Evolutionary conservation across 2,888 invertebrate species (phyloP), one percentile per base, ranked within the genome.

Genomic region (Galeruca laticollis): DNA sequence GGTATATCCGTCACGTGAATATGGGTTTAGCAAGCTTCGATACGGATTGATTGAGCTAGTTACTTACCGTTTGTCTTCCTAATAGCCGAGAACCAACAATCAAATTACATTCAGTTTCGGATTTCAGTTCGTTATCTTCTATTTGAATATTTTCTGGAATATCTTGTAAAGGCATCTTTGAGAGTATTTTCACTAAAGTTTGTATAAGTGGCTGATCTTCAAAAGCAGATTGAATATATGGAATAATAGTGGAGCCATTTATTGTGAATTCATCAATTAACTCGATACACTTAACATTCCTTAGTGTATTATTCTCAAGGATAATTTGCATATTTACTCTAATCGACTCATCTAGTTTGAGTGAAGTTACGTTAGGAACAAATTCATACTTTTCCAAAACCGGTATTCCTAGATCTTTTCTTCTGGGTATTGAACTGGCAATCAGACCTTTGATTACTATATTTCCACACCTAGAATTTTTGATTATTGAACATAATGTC

Each of bases 361-460:
- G n/a, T n/a, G n/a, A n/a, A n/a, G n/a, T n/a, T n/a, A n/a, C n/a
- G n/a, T n/a, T n/a, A n/a, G n/a, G n/a, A n/a, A n/a, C n/a, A n/a
- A n/a, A n/a, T n/a, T n/a, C n/a, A n/a, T n/a, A n/a, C n/a, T n/a
- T n/a, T n/a, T n/a, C n/a, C n/a, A n/a, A n/a, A n/a, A n/a, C n/a
- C n/a, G n/a, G n/a, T n/a, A n/a, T n/a, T n/a, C n/a, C n/a, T n/a
- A n/a, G n/a, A n/a, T n/a, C n/a, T n/a, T n/a, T n/a, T n/a, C n/a
- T n/a, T n/a, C n/a, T n/a, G n/a, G n/a, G n/a, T n/a, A n/a, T n/a
- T 76, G 92, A 89, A 68, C 91, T 93, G 0, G 94, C 94, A 75
- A 92, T 90, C 0, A 96, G 86, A 3, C 94, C 95, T 63, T 90
- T 88, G 6, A 96, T 86, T 85, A 94, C 92, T 1, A 95, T 91